Conservation (phyloP, 2,797 vertebrate genomes). For the Notoglanidium macrostoma region DNA sequence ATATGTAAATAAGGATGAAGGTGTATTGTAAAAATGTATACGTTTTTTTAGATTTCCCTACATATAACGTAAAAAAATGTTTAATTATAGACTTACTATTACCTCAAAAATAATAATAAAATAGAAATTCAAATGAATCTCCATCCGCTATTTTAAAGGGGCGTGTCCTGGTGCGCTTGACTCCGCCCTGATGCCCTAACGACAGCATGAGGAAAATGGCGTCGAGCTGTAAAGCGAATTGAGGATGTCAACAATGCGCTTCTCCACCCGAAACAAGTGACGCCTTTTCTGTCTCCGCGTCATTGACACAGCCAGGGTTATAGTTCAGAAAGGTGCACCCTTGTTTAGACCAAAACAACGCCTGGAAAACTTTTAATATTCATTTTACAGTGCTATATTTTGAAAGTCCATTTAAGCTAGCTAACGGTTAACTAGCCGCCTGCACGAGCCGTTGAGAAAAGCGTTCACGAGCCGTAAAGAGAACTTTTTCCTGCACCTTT, state of each 20-base stretch:
- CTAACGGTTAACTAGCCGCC: slow-evolving; percentile 6
- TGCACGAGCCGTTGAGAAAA: background rate
- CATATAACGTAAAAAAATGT: background rate
- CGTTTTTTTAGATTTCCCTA: background rate
- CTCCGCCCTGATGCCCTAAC: slow-evolving; percentile 67
- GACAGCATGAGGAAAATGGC: slow-evolving; percentile 82
- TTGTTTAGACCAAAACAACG: background rate
- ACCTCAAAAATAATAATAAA: background rate
- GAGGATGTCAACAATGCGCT: slow-evolving; percentile 73
- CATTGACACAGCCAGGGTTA: background rate
- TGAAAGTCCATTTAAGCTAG: slow-evolving; percentile 2
- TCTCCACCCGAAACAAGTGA: slow-evolving; percentile 54
- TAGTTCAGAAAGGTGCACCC: background rate
- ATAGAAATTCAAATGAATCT: background rate
- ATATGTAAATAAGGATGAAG: too few relatives aligned
- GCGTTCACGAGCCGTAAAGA: background rate
- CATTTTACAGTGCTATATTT: background rate
- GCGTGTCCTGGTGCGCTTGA: slow-evolving; percentile 49
- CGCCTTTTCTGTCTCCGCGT: background rate
- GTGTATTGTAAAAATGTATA: background rate
- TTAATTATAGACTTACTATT: background rate
- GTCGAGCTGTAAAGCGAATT: slow-evolving; percentile 72
- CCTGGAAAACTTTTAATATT: background rate
- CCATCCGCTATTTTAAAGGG: background rate
- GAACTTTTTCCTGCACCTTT: background rate